Percentiles rank a stretch among this genome's conserved stretches.
phyloP scores from a whole-genome alignment of 2,888 invertebrate genomes.

The Ceramica pisi region DNA sequence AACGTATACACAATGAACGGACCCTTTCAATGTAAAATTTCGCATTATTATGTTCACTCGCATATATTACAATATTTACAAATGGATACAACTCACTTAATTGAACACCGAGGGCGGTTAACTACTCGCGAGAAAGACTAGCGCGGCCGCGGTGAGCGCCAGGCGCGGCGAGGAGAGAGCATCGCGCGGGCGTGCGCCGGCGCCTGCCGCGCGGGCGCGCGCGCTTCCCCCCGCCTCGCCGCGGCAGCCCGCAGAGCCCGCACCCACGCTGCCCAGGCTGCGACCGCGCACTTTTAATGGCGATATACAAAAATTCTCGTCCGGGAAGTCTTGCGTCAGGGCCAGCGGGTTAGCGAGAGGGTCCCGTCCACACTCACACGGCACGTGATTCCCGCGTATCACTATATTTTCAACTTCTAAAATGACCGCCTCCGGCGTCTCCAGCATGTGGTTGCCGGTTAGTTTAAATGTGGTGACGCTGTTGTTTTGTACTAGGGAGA shows the following conservation, averaged over 20 bases:
- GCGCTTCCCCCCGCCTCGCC: conserved; percentile 84
- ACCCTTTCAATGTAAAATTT: conserved; percentile 90
- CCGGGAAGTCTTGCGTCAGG: conserved; percentile 92
- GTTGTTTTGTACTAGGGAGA: conserved; percentile 93
- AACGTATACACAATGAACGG: conserved; percentile 90
- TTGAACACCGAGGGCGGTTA: conserved; percentile 87
- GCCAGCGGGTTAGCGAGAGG: conserved; percentile 94
- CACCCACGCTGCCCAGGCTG: conserved; percentile 91
- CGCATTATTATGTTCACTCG: conserved; percentile 84
- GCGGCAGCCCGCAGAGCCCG: conserved; percentile 82
- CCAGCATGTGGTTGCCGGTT: conserved; percentile 96
- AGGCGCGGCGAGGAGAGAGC: conserved; percentile 73
- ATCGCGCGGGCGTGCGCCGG: conserved; percentile 68
- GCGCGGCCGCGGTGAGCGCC: conserved; percentile 76
- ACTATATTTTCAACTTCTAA: conserved; percentile 93
- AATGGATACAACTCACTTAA: conserved; percentile 80
- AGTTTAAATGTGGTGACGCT: conserved; percentile 93
- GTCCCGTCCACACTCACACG: conserved; percentile 96
- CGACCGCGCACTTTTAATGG: conserved; percentile 96
- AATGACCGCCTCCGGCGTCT: conserved; percentile 94
- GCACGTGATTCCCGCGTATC: conserved; percentile 95
- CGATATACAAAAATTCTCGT: conserved; percentile 96
- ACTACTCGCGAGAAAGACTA: conserved; percentile 83
- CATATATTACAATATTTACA: conserved; percentile 90
- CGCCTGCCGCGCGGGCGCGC: conserved; percentile 78